Conservation (phyloP, 1,140 invertebrate genomes). For the Leptinotarsa defecta region DNA sequence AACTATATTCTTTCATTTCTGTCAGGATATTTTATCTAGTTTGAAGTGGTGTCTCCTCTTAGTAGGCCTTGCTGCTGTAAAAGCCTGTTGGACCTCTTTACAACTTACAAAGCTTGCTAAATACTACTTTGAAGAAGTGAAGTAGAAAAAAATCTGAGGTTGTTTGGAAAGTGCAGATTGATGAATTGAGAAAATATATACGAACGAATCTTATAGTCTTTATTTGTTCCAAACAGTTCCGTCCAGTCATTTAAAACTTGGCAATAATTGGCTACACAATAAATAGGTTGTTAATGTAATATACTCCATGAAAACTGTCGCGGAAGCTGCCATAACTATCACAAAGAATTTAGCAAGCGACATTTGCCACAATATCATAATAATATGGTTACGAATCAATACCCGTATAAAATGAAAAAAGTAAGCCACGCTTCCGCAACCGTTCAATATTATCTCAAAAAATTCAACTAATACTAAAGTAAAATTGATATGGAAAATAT, state of each 20-base stretch:
- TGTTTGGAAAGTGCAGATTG: too few species aligned
- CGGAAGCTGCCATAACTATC: neutral
- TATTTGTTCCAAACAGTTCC: conserved; percentile 8
- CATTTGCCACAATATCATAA: neutral
- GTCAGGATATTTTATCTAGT: too few species aligned
- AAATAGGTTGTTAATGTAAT: neutral
- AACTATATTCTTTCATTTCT: too few species aligned
- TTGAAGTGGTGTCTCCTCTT: too few species aligned
- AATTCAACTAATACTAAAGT: conserved; percentile 3
- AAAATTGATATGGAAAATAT: conserved; percentile 9
- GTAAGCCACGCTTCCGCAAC: neutral
- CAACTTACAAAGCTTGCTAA: too few species aligned
- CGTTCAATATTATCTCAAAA: neutral
- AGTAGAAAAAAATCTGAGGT: too few species aligned
- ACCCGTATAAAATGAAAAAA: neutral
- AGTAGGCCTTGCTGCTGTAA: too few species aligned
- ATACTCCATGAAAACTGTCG: neutral
- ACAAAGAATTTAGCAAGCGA: neutral
- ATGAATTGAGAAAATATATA: neutral
- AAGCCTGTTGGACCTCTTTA: too few species aligned
- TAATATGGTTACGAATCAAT: neutral
- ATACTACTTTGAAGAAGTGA: too few species aligned
- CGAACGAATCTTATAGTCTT: conserved; percentile 6
- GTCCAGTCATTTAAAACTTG: neutral
- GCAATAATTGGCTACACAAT: conserved; percentile 6